Percentiles rank a stretch among this genome's conserved stretches.
Evolutionary conservation across 2,113 vertebrate genomes (phyloP).

Genomic region (Lathamus discolor): DNA sequence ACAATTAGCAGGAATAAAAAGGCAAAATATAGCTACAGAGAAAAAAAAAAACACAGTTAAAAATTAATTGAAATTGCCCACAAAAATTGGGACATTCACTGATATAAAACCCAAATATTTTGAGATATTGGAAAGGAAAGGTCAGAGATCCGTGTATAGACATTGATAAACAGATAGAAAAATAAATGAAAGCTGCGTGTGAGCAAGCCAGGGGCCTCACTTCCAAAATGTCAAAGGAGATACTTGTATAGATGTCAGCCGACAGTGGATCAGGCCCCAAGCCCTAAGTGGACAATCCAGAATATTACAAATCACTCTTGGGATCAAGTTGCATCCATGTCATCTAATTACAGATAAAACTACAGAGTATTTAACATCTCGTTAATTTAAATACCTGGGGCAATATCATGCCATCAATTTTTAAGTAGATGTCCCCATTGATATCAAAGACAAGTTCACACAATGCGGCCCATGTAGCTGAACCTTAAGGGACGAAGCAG

Average conservation of each 20-base stretch:
- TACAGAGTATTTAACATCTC: conserved; percentile 70
- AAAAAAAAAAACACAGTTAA: not conserved
- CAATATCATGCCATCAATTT: conserved; percentile 61
- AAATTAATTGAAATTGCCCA: conserved; percentile 43
- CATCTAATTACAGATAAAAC: conserved; percentile 70
- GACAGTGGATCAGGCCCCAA: conserved; percentile 1
- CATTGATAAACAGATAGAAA: not conserved
- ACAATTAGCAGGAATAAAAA: conserved; percentile 45
- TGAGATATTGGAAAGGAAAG: not conserved
- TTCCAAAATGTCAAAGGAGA: not conserved
- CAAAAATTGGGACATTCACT: conserved; percentile 5
- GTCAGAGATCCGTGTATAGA: not conserved
- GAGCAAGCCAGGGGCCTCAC: not conserved
- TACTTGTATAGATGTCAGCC: not conserved
- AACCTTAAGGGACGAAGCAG: conserved; percentile 35
- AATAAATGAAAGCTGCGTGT: not conserved
- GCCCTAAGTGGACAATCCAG: conserved; percentile 21
- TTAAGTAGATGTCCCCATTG: conserved; percentile 59
- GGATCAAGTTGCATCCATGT: conserved; percentile 48
- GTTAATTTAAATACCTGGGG: conserved; percentile 71
- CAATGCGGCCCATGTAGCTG: not conserved
- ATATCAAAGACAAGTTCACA: conserved; percentile 57
- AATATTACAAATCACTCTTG: conserved; percentile 46
- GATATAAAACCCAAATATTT: conserved; percentile 28
- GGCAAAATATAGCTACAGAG: conserved; percentile 26